Percentiles rank a stretch among this genome's conserved stretches.
phyloP scores from a whole-genome alignment of 2,797 vertebrate species.

The Girardinus metallicus region DNA sequence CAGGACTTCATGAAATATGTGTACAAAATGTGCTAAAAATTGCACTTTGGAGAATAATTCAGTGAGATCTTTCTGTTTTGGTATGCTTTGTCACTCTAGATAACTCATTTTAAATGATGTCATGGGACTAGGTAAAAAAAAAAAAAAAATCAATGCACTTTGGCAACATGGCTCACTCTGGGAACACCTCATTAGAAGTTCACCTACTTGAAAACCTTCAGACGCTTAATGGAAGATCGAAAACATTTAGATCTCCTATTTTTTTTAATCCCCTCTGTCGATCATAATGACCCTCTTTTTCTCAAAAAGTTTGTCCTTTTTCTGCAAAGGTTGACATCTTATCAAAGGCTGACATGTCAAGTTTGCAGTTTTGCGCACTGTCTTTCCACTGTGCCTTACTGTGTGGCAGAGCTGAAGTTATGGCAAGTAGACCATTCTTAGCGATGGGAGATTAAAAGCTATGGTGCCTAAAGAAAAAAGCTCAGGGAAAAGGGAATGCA shows the following conservation, averaged over 20 bases:
- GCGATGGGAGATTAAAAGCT: slow-evolving; percentile 58
- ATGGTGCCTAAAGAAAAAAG: slow-evolving; percentile 30
- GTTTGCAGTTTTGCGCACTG: background rate
- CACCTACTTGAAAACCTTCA: slow-evolving; percentile 58
- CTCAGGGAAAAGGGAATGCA: slow-evolving; percentile 23
- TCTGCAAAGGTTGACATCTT: slow-evolving; percentile 23
- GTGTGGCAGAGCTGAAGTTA: slow-evolving; percentile 22
- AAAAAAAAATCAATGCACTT: slow-evolving; percentile 57
- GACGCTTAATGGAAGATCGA: slow-evolving; percentile 31
- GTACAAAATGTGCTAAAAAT: slow-evolving; percentile 5
- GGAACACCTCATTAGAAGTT: slow-evolving; percentile 67
- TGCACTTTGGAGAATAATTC: background rate
- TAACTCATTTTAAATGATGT: slow-evolving; percentile 49
- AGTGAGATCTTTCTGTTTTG: slow-evolving; percentile 4
- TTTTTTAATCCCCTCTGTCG: slow-evolving; percentile 25
- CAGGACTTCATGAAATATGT: background rate
- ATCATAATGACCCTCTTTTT: slow-evolving; percentile 20
- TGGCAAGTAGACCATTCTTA: slow-evolving; percentile 39
- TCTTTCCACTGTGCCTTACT: slow-evolving; percentile 16
- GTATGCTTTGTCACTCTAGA: slow-evolving; percentile 31
- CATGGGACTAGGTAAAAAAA: slow-evolving; percentile 24
- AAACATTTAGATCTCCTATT: slow-evolving; percentile 29
- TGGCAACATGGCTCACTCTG: slow-evolving; percentile 56
- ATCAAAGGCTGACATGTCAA: slow-evolving; percentile 24
- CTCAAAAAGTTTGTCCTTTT: background rate